phyloP scores from a whole-genome alignment of 2,797 vertebrate genomes.

The Sternotherus odoratus region DNA sequence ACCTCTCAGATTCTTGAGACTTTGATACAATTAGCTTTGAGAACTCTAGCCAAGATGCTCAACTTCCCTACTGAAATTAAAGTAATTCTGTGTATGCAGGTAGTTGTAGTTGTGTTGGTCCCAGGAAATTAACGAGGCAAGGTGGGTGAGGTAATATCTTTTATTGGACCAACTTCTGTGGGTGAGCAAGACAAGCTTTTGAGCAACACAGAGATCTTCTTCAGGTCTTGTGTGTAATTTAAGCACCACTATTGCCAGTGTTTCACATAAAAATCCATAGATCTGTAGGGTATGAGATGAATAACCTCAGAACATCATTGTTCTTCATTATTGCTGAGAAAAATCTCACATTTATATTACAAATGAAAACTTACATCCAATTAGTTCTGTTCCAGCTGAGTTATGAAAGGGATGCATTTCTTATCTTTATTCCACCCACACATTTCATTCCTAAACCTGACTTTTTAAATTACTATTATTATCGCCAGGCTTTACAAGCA shows the following conservation, averaged over 20 bases:
- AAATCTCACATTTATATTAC: neutral
- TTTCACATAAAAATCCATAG: neutral
- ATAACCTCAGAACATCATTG: neutral
- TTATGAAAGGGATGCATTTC: rapidly evolving
- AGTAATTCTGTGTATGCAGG: neutral
- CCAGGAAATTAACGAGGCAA: neutral
- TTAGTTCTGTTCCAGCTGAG: neutral
- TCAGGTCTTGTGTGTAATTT: neutral
- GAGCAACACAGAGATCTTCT: neutral
- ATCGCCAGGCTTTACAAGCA: neutral
- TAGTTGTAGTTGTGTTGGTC: neutral
- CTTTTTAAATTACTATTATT: neutral
- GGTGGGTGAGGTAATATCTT: neutral
- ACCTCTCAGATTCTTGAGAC: too few species aligned
- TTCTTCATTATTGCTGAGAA: neutral
- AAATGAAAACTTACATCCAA: neutral
- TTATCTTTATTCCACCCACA: neutral
- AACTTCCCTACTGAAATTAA: conserved; percentile 1
- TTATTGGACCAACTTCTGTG: neutral
- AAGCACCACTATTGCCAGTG: neutral
- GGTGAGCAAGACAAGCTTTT: neutral
- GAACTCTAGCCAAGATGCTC: conserved; percentile 34
- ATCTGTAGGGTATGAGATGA: neutral
- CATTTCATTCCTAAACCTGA: neutral
- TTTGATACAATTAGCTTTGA: conserved; percentile 41